phyloP scores from a whole-genome alignment of 2,113 vertebrate species.

The Microcebus jonahi region DNA sequence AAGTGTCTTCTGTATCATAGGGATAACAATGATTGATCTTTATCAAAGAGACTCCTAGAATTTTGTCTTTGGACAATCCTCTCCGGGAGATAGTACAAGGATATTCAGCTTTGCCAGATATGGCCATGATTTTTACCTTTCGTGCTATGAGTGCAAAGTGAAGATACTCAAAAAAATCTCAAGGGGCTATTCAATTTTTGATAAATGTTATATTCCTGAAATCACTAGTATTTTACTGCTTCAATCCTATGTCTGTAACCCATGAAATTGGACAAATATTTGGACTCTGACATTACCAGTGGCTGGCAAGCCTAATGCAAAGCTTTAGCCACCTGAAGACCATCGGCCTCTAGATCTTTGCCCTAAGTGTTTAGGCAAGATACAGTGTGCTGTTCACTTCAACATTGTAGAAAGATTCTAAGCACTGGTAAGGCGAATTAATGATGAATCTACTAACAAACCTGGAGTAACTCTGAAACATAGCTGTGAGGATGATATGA shows the following conservation, averaged over 20 bases:
- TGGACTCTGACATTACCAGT: slow-evolving; percentile 81
- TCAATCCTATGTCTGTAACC: slow-evolving; percentile 78
- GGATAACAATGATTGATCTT: slow-evolving; percentile 86
- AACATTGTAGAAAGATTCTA: slow-evolving; percentile 69
- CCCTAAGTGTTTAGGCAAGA: slow-evolving; percentile 81
- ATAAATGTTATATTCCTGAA: slow-evolving; percentile 81
- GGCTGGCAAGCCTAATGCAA: slow-evolving; percentile 83
- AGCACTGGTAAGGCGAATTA: slow-evolving; percentile 83
- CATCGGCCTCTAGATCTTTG: slow-evolving; percentile 79
- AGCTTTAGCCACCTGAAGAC: slow-evolving; percentile 84
- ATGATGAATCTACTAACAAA: slow-evolving; percentile 28
- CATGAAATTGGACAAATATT: slow-evolving; percentile 83
- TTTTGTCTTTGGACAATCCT: slow-evolving; percentile 86
- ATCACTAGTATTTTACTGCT: slow-evolving; percentile 80
- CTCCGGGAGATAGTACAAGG: slow-evolving; percentile 84
- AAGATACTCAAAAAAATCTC: slow-evolving; percentile 71
- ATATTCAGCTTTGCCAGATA: slow-evolving; percentile 88
- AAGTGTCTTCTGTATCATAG: slow-evolving; percentile 86
- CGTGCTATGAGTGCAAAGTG: slow-evolving; percentile 80
- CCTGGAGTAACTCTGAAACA: not conserved
- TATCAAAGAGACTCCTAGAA: slow-evolving; percentile 86
- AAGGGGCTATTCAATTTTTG: slow-evolving; percentile 82
- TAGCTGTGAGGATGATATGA: not conserved
- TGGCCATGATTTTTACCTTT: slow-evolving; percentile 85
- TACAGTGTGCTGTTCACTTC: slow-evolving; percentile 75